These are phyloP conservation scores for Digitonthophagus gazella DNA, from an alignment of 2,888 invertebrate species.

Conservation along the genomic window DNA sequence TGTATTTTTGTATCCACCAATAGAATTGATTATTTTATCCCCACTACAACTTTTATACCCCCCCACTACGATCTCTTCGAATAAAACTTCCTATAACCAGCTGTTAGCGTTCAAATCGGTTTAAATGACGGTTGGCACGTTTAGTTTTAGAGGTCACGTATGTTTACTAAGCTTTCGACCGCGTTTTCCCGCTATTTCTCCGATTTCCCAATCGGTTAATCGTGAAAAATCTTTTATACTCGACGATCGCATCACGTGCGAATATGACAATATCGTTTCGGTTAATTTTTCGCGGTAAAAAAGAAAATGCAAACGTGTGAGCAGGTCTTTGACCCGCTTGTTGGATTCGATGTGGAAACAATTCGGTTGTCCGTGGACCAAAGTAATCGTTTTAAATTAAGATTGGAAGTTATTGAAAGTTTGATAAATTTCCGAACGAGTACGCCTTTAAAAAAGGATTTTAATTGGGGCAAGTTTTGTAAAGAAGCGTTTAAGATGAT, in stretches of 20 bases:
- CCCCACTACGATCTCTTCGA: not conserved
- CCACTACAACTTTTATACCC: not conserved
- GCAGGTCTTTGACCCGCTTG: constrained; percentile 25
- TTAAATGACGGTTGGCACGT: not conserved
- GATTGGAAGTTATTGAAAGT: constrained; percentile 14
- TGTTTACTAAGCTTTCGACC: not conserved
- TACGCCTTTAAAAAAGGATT: constrained; percentile 20
- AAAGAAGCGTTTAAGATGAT: constrained; percentile 12
- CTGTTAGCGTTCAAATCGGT: not conserved
- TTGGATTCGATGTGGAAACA: constrained; percentile 18
- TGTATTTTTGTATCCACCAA: too few relatives aligned
- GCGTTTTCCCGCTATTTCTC: not conserved
- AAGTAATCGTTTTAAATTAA: not conserved
- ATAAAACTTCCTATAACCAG: not conserved
- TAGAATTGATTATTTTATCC: not conserved
- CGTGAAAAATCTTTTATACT: not conserved
- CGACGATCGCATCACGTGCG: not conserved
- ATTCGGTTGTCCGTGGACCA: constrained; percentile 9
- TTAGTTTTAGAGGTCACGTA: not conserved
- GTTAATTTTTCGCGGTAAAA: not conserved
- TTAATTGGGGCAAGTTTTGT: constrained; percentile 6
- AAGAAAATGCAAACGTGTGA: not conserved
- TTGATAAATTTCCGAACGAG: constrained; percentile 15
- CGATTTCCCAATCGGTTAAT: not conserved
- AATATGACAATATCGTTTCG: not conserved